These are phyloP conservation scores for Poecilia picta DNA, from an alignment of 2,797 vertebrate genomes.

Conservation along the genomic window DNA sequence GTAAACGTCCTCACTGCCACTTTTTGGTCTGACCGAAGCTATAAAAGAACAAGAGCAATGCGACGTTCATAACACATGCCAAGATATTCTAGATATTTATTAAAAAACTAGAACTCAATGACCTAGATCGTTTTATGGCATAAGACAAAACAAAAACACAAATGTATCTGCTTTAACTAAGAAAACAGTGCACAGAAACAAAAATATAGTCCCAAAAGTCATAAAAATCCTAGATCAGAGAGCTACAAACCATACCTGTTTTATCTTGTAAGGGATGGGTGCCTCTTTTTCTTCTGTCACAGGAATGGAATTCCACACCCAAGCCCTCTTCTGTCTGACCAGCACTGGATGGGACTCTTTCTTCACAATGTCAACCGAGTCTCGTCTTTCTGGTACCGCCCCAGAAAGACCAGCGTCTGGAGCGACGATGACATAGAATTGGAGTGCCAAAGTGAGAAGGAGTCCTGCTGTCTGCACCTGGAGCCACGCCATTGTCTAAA, in stretches of 20 bases:
- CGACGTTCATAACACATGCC: no score
- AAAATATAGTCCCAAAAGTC: background rate
- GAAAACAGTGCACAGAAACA: background rate
- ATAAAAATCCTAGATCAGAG: background rate
- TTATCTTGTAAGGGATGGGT: conserved; percentile 52
- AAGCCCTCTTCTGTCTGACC: conserved; percentile 74
- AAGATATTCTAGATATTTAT: conserved; percentile 24
- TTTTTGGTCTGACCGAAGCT: conserved; percentile 72
- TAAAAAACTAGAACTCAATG: conserved; percentile 32
- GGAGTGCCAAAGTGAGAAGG: conserved; percentile 38
- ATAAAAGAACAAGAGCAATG: conserved; percentile 3
- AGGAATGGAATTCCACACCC: conserved; percentile 77
- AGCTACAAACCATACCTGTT: conserved; percentile 62
- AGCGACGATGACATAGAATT: conserved; percentile 20
- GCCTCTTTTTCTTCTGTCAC: conserved; percentile 68
- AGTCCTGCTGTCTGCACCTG: conserved; percentile 62
- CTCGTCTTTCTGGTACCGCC: background rate
- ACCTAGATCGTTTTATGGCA: conserved; percentile 20
- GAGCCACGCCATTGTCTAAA: conserved; percentile 68
- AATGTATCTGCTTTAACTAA: conserved; percentile 3
- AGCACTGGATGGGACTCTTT: conserved; percentile 60
- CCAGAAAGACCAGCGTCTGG: conserved; percentile 23
- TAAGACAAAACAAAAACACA: conserved; percentile 17
- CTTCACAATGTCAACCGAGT: conserved; percentile 36
- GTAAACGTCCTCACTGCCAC: conserved; percentile 40